Evolutionary conservation across 2,113 vertebrate species (phyloP), one percentile per base, ranked within the genome.

Genomic region (Lamprotornis superbus): DNA sequence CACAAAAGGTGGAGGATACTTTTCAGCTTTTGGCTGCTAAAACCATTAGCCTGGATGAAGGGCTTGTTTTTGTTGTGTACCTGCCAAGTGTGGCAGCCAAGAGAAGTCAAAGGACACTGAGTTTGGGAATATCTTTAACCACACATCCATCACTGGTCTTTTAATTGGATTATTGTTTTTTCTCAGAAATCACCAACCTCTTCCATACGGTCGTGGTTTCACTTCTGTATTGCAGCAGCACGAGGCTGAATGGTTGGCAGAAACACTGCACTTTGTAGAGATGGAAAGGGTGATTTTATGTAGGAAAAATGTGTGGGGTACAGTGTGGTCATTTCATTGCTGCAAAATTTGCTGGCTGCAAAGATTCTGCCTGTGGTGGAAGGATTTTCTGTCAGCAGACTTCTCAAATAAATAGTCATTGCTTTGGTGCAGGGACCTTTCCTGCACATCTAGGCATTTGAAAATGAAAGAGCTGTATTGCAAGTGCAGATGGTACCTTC

Each of bases 91-190:
- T 56, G 15, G 87, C 50, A 83, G 83, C 69, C 91, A 86, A 78
- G 64, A 64, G 74, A 84, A 89, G 57, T 68, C 75, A 89, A 93
- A 93, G 92, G 76, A 83, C 0, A 2, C 61, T 30, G 57, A 89
- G n/a, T 76, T 83, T 87, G 80, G 86, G 76, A 91, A 37, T 93
- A 68, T 86, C 42, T 89, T 89, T 91, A 95, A 90, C 92, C 88
- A 92, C 93, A 82, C 63, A 84, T 89, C 73, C 50, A 63, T 95
- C 90, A 65, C 35, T 47, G 49, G 11, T 81, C 30, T 67, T 79
- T 88, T n/a, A 87, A 88, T 87, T 80, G 40, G 71, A 57, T 78
- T 93, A 44, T 67, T 89, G 27, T 50, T 84, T 95, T 91, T 91
- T 76, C 49, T 87, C 81, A 85, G 94, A 83, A 96, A 80, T 94